These are phyloP conservation scores for Pyrgus malvae DNA, from an alignment of 2,888 invertebrate species.

Conservation along the genomic window DNA sequence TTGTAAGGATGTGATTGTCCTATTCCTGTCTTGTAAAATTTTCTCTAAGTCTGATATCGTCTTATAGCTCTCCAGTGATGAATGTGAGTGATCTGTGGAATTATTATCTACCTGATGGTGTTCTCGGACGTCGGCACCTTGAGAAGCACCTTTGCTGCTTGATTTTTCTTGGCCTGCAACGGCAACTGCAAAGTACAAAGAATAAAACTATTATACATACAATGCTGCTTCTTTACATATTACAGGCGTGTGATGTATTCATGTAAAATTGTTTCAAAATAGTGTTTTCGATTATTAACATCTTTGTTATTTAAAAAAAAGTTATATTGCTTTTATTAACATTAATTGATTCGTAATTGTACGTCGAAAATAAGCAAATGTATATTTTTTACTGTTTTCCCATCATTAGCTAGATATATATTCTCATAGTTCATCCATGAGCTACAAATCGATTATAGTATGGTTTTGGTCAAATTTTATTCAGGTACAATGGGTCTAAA, in stretches of 20 bases:
- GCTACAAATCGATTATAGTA: too few species aligned
- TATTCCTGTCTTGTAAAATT: constrained; percentile 68
- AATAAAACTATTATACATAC: constrained; percentile 8
- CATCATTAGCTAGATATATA: too few species aligned
- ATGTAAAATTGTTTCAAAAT: too few species aligned
- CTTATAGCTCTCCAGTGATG: constrained; percentile 64
- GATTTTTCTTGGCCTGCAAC: constrained; percentile 49
- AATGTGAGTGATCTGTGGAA: constrained; percentile 61
- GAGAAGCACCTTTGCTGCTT: constrained; percentile 44
- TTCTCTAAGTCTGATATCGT: constrained; percentile 71
- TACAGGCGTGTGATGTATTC: too few species aligned
- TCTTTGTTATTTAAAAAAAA: neutral
- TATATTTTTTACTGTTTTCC: too few species aligned
- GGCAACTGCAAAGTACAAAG: constrained; percentile 49
- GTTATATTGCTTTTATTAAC: too few species aligned
- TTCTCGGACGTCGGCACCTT: constrained; percentile 47
- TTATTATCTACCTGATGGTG: constrained; percentile 68
- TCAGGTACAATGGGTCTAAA: too few species aligned
- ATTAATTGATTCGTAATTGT: too few species aligned
- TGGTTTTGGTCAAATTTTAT: neutral
- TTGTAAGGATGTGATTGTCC: constrained; percentile 64
- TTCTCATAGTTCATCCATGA: too few species aligned
- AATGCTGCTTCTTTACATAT: neutral
- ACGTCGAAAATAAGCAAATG: too few species aligned
- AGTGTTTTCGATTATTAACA: neutral